Base-by-base conservation (phyloP, 2,113 vertebrate species). In the human region DNA sequence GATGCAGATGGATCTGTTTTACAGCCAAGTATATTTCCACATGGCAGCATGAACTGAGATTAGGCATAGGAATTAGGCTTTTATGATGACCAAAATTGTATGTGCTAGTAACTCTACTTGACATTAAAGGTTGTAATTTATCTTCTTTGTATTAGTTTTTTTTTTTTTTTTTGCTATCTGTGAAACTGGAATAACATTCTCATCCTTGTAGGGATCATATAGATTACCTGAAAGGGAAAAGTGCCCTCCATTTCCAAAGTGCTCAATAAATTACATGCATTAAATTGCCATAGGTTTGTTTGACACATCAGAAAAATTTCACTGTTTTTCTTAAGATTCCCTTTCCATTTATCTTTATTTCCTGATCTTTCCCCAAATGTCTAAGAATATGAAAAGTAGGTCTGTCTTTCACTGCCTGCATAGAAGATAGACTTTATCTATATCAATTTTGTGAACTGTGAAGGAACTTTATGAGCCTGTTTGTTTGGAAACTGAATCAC, bases 61-160 rank as follows among this genome's bases (percentile, higher is more conserved):
- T 45, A 50, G 68, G 32, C 3, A 16, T 14, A 81, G 86, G 27
- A 98, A 97, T 80, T 43, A 90, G n/a, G 6, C 3, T 78, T 94
- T 93, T 52, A 73, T 38, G 35, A 8, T 27, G 73, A 81, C 45
- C 81, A 18, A 75, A 96, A 82, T 18, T 45, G 32, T 23, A 38
- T 40, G 11, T 61, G n/a, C 32, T 66, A 48, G n/a, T 61, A 90
- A 80, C 27, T 81, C 75, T 66, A 55, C 64, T 70, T 94, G 89
- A 89, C 80, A 79, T 80, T 79, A 43, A 95, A 94, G 32, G 48
- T 17, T 66, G 27, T 75, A 59, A 89, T 93, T 94, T 93, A 40
- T 97, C 89, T 95, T 85, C 80, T 86, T 93, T 73, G 40, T 84
- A 68, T 94, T 89, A 48, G 9, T 78, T 81, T 96, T 81, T 96